These are phyloP conservation scores for Epizoanthus stellaris DNA, from an alignment of 92 coral and sea anemone genomes.

Conservation along the genomic window DNA sequence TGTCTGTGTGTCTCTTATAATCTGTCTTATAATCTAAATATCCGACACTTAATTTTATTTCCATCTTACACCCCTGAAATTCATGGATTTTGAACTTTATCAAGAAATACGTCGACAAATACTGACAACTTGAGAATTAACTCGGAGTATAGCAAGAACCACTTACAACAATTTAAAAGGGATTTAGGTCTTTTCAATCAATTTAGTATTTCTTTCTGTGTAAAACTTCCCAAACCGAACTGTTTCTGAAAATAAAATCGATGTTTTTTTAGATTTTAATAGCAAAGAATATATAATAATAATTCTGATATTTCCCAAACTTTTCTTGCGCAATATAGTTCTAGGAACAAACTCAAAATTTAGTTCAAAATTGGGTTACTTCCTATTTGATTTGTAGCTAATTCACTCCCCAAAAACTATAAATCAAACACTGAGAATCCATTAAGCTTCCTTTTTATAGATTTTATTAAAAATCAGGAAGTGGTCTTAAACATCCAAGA, in stretches of 20 bases:
- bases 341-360: constrained; percentile 23
- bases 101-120: too few relatives aligned
- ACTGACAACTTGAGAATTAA: too few relatives aligned
- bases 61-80: too few relatives aligned
- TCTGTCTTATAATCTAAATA: too few relatives aligned
- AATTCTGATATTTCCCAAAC: background rate
- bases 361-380: constrained; percentile 49
- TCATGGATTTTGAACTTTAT: too few relatives aligned
- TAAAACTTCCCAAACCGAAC: background rate
- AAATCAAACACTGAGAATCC: constrained; percentile 66
- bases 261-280: constrained; percentile 15
- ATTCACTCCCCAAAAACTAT: constrained; percentile 74
- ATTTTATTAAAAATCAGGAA: constrained; percentile 78
- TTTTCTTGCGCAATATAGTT: background rate
- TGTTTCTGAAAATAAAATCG: background rate
- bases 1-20: too few relatives aligned
- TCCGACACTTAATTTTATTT: too few relatives aligned
- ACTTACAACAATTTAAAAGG: background rate
- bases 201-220: background rate
- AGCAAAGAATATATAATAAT: background rate
- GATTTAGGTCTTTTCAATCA: background rate
- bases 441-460: constrained; percentile 76
- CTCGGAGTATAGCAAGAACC: too few relatives aligned
- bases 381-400: constrained; percentile 59
- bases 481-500: constrained; percentile 40